Base-by-base conservation (phyloP, 2,113 vertebrate species). In the Polypterus bichir region DNA sequence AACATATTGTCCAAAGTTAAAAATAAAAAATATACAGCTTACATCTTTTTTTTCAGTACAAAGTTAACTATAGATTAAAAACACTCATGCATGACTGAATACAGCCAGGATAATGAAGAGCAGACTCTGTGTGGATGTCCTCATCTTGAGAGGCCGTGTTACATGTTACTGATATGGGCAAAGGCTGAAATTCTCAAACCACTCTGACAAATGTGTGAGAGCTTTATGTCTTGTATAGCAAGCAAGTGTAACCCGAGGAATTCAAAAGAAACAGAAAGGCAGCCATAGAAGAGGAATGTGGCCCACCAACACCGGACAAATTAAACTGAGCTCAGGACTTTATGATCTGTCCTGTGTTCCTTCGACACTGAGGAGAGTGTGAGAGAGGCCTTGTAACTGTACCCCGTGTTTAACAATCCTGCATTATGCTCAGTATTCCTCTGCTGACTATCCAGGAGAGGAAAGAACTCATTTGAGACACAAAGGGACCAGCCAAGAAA, bases 351-450 rank as follows among this genome's bases (percentile, higher is more conserved):
- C 56, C 10, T 56, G 10, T 56, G 9, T 27, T 56, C 54, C 10
- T 58, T 44, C 56, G 44, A 58, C 9, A 5, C 4, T 8, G 46
- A 9, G 51, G 51, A 10, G 51, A 52, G 10, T 7, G 44, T 9
- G 5, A 44, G 4, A 45, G 56, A 7, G 56, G 54, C 9, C n/a
- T 44, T 58, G 56, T 58, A 58, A 58, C 46, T 44, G n/a, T 7
- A 44, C n/a, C n/a, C 56, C 56, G 9, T 58, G 3, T 58, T 27
- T 27, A 58, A 58, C 56, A 58, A 58, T 58, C 9, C 56, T 45
- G 56, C 56, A 44, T 58, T 58, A 44, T 58, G 56, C 46, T 58
- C 46, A 27, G 5, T 56, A 56, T 6, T 5, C 5, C 7, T 58
- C 46, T 4, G 46, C 56, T 44, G 27, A 5, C 56, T 5, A 45